Conservation (phyloP, 2,113 vertebrate species). For the Coptodon bakossiorum region DNA sequence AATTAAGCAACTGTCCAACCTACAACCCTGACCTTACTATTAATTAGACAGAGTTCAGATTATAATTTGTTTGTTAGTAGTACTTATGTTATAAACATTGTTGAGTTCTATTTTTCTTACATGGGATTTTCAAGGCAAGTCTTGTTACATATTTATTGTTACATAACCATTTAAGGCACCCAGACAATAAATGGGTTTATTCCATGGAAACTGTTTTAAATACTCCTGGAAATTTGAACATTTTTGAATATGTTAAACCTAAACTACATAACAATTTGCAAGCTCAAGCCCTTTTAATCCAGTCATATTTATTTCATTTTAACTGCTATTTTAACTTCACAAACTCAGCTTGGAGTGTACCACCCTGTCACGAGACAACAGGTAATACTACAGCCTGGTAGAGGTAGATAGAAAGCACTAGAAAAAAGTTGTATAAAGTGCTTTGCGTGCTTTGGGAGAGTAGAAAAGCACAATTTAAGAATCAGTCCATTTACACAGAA, state of each 20-base stretch:
- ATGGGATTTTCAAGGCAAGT: background rate
- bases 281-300: background rate
- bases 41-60: background rate
- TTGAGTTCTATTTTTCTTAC: background rate
- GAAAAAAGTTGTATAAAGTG: background rate
- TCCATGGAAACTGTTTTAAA: background rate
- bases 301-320: background rate
- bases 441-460: background rate
- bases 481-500: background rate
- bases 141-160: background rate
- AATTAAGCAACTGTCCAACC: background rate
- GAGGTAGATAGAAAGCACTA: background rate
- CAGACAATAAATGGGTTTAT: background rate
- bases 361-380: background rate
- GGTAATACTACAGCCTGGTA: background rate
- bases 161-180: background rate
- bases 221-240: background rate
- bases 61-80: background rate
- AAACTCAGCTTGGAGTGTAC: background rate
- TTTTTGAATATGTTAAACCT: background rate
- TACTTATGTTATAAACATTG: background rate
- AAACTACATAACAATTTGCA: background rate
- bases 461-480: background rate
- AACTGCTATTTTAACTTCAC: background rate
- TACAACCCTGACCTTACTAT: background rate